Evolutionary conservation across 2,888 invertebrate genomes (phyloP).

Genomic region (Lasioglossum villosulum): DNA sequence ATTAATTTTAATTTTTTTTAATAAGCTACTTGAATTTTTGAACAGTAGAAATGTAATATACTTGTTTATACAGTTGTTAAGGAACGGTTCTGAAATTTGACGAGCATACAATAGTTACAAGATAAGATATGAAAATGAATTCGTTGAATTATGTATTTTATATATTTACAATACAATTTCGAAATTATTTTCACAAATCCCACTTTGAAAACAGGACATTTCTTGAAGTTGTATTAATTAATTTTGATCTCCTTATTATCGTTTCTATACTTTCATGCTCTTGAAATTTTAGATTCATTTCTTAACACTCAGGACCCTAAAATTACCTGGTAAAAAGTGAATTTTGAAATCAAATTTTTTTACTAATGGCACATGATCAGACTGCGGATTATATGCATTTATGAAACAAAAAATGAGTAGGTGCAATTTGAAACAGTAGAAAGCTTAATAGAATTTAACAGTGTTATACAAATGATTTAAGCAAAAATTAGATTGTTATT

Average conservation of each 20-base stretch:
- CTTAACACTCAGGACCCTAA: neutral
- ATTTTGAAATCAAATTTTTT: constrained; percentile 29
- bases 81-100: neutral
- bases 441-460: neutral
- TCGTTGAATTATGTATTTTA: neutral
- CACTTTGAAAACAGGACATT: neutral
- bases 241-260: neutral
- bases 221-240: neutral
- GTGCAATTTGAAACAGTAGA: neutral
- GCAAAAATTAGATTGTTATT: neutral
- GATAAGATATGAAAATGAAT: neutral
- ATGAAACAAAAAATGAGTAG: neutral
- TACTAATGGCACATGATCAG: constrained; percentile 21
- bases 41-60: constrained; percentile 6
- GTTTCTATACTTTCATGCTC: neutral
- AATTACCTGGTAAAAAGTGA: constrained; percentile 12
- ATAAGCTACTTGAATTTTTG: neutral
- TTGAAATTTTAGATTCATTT: neutral
- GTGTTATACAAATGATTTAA: neutral
- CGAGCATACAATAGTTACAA: neutral
- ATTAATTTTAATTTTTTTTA: neutral
- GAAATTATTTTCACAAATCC: neutral
- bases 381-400: neutral
- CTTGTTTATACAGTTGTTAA: constrained; percentile 10
- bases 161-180: neutral